These are phyloP conservation scores for Mactromeris polynyma DNA, from an alignment of 2,888 invertebrate species.

Conservation along the genomic window DNA sequence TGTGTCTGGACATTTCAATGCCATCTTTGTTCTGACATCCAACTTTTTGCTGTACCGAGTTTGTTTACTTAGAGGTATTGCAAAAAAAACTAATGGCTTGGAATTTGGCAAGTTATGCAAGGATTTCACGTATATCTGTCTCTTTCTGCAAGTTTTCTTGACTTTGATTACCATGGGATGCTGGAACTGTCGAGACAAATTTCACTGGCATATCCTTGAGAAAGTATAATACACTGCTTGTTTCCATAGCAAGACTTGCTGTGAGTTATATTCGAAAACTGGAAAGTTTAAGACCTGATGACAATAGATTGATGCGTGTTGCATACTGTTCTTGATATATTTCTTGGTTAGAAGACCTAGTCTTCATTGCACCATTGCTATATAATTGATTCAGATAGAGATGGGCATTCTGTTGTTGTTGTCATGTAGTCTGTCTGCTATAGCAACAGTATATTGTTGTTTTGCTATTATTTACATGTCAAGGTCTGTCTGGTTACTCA, in stretches of 20 bases:
- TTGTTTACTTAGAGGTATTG: constrained; percentile 6
- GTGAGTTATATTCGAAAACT: not conserved
- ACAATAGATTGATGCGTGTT: not conserved
- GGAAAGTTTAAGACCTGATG: not conserved
- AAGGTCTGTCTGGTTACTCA: not conserved
- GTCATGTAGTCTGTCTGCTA: not conserved
- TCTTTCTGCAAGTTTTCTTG: constrained; percentile 15
- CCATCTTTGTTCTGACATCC: constrained; percentile 6
- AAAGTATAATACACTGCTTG: not conserved
- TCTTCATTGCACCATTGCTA: not conserved
- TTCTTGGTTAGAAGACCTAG: not conserved
- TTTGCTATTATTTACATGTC: constrained; percentile 11
- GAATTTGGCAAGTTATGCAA: constrained; percentile 19
- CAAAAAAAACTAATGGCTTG: not conserved
- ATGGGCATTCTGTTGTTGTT: not conserved
- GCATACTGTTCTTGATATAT: too few relatives aligned
- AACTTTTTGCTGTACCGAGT: not conserved
- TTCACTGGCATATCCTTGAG: not conserved
- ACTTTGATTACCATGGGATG: not conserved
- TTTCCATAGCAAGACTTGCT: not conserved
- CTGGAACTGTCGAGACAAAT: constrained; percentile 3
- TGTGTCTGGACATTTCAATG: not conserved
- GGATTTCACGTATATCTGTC: not conserved
- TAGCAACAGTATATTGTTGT: not conserved
- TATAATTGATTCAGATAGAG: not conserved